A percentile compares a stretch with the other conserved stretches of the same genome.
Conservation (phyloP, 1,140 invertebrate species). For the Batillaria attramentaria region DNA sequence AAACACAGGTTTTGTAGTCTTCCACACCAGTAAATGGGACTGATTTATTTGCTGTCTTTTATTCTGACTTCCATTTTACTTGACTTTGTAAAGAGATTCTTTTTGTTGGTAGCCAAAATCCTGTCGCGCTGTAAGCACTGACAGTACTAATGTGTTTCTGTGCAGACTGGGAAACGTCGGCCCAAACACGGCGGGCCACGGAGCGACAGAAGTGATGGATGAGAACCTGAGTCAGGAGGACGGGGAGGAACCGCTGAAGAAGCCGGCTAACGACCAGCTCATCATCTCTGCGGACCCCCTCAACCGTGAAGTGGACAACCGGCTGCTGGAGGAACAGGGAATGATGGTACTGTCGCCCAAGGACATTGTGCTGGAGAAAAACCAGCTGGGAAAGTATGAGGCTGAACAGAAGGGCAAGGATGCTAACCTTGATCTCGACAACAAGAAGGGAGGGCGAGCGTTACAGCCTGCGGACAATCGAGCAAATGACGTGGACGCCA, state of each 20-base stretch:
- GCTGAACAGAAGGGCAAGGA: slow-evolving; percentile 54
- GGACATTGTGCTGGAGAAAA: slow-evolving; percentile 48
- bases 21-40: too few relatives aligned
- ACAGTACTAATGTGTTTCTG: slow-evolving; percentile 23
- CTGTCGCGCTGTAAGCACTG: too few relatives aligned
- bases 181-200: slow-evolving; percentile 58
- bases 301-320: slow-evolving; percentile 61
- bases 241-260: slow-evolving; percentile 58
- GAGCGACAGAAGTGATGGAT: slow-evolving; percentile 66
- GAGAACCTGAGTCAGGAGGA: slow-evolving; percentile 67
- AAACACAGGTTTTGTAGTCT: too few relatives aligned
- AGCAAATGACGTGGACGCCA: neutral
- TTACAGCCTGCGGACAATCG: neutral
- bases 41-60: too few relatives aligned
- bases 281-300: slow-evolving; percentile 56
- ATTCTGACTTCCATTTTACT: too few relatives aligned
- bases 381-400: slow-evolving; percentile 59
- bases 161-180: slow-evolving; percentile 53
- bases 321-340: slow-evolving; percentile 61
- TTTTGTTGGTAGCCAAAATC: too few relatives aligned
- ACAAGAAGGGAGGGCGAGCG: neutral
- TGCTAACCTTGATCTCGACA: neutral
- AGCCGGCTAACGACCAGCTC: slow-evolving; percentile 45
- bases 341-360: slow-evolving; percentile 44
- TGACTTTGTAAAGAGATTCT: too few relatives aligned